Conservation (phyloP, 2,113 vertebrate species). For the Sinocyclocheilus anophthalmus region DNA sequence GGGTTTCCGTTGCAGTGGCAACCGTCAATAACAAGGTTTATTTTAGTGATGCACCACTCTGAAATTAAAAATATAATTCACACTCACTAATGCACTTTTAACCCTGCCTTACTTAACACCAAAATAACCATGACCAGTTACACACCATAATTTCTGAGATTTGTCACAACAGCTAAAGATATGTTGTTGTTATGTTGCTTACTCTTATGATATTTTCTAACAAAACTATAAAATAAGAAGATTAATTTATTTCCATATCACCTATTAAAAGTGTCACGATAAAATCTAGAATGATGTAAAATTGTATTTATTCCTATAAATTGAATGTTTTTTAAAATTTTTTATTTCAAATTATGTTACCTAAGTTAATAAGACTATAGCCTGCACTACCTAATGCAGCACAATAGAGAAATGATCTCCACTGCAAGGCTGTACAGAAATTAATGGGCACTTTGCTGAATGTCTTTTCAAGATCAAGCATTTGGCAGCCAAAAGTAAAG, state of each 20-base stretch:
- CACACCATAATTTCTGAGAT: neutral
- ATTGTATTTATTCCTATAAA: neutral
- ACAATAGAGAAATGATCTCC: neutral
- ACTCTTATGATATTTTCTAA: neutral
- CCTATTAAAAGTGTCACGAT: neutral
- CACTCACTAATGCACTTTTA: slow-evolving; percentile 43
- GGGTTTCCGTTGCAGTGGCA: slow-evolving; percentile 57
- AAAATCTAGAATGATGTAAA: neutral
- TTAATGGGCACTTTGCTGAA: slow-evolving; percentile 29
- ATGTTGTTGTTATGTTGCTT: neutral
- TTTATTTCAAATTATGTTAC: neutral
- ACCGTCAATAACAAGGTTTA: slow-evolving; percentile 57
- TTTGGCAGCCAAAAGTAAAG: slow-evolving; percentile 55
- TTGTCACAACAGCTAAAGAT: neutral
- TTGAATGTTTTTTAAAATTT: neutral
- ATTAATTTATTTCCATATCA: neutral
- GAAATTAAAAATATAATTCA: slow-evolving; percentile 53
- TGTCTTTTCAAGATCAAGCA: slow-evolving; percentile 67
- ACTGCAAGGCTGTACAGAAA: slow-evolving; percentile 38
- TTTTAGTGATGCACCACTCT: slow-evolving; percentile 45
- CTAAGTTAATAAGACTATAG: neutral
- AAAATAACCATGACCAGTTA: slow-evolving; percentile 26
- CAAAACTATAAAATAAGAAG: neutral
- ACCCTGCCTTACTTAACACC: slow-evolving; percentile 5
- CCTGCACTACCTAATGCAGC: neutral